Conservation (phyloP, 2,113 vertebrate genomes). For the Hippocampus zosterae region DNA sequence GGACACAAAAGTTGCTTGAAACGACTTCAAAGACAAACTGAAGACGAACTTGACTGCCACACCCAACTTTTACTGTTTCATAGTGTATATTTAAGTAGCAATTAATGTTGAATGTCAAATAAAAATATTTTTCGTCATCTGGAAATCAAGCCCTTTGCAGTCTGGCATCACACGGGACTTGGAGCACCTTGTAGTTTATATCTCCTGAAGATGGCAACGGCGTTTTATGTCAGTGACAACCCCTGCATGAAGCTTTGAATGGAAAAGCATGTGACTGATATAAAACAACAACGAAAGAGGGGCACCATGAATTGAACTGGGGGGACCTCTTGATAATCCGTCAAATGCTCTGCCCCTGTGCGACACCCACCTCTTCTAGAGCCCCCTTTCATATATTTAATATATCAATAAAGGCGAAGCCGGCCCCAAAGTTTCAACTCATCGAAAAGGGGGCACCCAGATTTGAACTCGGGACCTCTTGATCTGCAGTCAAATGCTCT, state of each 20-base stretch:
- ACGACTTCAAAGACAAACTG: not conserved
- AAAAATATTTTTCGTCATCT: not conserved
- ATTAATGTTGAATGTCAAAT: not conserved
- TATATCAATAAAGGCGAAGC: no score
- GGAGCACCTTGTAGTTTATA: not conserved
- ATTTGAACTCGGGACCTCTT: slow-evolving; percentile 78
- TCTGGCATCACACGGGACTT: not conserved
- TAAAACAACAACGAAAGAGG: no score
- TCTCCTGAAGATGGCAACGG: not conserved
- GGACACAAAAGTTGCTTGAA: not conserved
- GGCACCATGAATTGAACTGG: no score
- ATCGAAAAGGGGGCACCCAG: slow-evolving; percentile 54
- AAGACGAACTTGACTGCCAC: not conserved
- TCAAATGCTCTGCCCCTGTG: no score
- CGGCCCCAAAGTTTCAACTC: no score
- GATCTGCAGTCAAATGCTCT: slow-evolving; percentile 82
- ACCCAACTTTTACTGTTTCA: not conserved
- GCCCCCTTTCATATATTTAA: no score
- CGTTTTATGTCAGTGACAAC: not conserved
- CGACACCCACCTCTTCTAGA: no score
- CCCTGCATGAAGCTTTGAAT: not conserved
- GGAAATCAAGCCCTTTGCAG: not conserved
- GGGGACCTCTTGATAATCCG: no score
- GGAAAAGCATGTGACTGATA: not conserved
- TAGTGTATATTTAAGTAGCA: not conserved